Evolutionary conservation across 2,113 vertebrate genomes (phyloP).

Genomic region (Platanista minor): DNA sequence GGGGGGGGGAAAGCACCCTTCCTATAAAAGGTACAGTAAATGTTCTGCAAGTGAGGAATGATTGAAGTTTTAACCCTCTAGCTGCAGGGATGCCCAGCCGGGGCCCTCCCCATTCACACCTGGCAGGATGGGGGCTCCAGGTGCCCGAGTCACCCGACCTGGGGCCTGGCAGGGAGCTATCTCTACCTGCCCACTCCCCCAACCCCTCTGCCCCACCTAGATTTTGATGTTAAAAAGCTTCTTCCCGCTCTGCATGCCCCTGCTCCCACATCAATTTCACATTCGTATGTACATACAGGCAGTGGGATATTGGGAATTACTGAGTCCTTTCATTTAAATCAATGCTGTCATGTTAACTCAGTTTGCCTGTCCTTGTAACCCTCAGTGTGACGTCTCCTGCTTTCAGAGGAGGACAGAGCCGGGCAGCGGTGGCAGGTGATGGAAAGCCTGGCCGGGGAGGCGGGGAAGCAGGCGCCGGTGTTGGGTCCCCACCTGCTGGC

Average conservation of each 20-base stretch:
- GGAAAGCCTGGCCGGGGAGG: fast-evolving
- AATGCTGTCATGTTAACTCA: background rate
- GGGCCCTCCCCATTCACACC: fast-evolving
- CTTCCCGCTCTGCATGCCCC: no score
- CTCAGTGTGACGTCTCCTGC: background rate
- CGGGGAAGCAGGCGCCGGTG: fast-evolving
- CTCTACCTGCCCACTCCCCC: background rate
- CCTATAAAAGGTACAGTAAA: background rate
- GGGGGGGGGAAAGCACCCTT: background rate
- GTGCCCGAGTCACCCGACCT: background rate
- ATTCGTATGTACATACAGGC: background rate
- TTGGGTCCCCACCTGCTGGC: background rate
- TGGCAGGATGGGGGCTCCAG: background rate
- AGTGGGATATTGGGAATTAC: background rate
- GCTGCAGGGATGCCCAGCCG: background rate
- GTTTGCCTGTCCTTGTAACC: background rate
- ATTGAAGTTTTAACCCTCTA: background rate
- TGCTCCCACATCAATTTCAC: background rate
- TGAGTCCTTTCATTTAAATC: background rate
- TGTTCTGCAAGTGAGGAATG: background rate
- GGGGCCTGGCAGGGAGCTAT: background rate
- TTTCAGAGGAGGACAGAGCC: background rate
- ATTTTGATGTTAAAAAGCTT: background rate
- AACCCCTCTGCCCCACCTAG: background rate
- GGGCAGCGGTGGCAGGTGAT: no score